Conservation (phyloP, 2,113 vertebrate species). For the Mellivora capensis region DNA sequence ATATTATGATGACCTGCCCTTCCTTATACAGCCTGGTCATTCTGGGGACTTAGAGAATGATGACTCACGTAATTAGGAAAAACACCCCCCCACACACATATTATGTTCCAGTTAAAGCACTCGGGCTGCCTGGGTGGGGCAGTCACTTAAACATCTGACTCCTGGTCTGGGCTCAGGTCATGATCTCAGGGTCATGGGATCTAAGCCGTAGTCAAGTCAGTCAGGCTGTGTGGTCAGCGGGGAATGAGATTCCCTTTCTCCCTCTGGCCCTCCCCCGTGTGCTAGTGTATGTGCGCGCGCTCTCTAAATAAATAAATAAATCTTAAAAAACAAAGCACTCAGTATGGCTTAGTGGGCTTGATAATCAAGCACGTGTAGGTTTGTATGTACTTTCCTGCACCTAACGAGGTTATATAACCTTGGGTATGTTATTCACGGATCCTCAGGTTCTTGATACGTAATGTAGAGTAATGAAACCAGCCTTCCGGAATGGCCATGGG, state of each 20-base stretch:
- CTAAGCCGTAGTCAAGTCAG: neutral
- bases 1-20: neutral
- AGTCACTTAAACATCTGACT: neutral
- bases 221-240: neutral
- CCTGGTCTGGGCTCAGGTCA: neutral
- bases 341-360: neutral
- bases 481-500: neutral
- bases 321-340: neutral
- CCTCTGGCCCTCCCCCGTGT: neutral
- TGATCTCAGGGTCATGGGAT: neutral
- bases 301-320: neutral
- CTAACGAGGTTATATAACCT: neutral
- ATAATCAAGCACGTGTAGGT: neutral
- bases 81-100: too few species aligned
- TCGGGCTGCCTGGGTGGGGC: neutral
- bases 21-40: neutral
- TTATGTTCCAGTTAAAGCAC: neutral
- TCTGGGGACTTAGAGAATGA: neutral
- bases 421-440: neutral
- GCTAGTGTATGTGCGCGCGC: neutral
- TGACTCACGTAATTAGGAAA: neutral
- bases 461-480: neutral
- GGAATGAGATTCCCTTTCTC: neutral
- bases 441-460: neutral
- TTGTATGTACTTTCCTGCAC: neutral